phyloP scores from a whole-genome alignment of 2,797 vertebrate genomes.

The Spea hammondii region DNA sequence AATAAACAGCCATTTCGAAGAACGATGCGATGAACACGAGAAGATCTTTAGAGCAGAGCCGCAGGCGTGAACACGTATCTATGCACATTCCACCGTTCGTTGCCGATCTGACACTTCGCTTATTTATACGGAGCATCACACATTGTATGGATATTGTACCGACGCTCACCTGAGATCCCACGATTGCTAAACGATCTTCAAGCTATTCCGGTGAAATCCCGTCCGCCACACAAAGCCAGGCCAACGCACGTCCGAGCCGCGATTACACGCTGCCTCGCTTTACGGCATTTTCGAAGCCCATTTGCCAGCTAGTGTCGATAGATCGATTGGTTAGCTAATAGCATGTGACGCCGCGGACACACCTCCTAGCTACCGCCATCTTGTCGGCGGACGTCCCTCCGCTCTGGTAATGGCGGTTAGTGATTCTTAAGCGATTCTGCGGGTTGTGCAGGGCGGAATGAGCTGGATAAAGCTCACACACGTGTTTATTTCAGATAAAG shows the following conservation, averaged over 20 bases:
- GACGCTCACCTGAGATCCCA: neutral
- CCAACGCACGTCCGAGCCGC: neutral
- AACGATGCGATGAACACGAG: too few relatives aligned
- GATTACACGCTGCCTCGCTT: neutral
- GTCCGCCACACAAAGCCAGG: constrained; percentile 17
- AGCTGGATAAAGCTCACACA: too few relatives aligned
- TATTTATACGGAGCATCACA: too few relatives aligned
- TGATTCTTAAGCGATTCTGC: neutral
- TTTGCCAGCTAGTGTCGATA: neutral
- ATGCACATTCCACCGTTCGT: too few relatives aligned
- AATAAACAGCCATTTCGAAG: too few relatives aligned
- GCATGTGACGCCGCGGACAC: neutral
- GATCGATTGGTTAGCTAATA: neutral
- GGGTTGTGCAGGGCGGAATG: too few relatives aligned
- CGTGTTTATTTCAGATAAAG: too few relatives aligned
- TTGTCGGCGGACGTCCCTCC: neutral
- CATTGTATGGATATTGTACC: too few relatives aligned
- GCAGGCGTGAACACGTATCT: too few relatives aligned
- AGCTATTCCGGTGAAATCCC: neutral
- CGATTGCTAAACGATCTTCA: neutral
- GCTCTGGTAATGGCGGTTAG: constrained; percentile 30
- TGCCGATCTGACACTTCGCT: too few relatives aligned
- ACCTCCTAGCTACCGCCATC: constrained; percentile 11
- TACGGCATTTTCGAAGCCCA: constrained; percentile 11
- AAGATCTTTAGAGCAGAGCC: too few relatives aligned